A percentile compares a stretch with the other conserved stretches of the same genome.
Conservation (phyloP, 2,888 invertebrate genomes). For the Crioceris asparagi region DNA sequence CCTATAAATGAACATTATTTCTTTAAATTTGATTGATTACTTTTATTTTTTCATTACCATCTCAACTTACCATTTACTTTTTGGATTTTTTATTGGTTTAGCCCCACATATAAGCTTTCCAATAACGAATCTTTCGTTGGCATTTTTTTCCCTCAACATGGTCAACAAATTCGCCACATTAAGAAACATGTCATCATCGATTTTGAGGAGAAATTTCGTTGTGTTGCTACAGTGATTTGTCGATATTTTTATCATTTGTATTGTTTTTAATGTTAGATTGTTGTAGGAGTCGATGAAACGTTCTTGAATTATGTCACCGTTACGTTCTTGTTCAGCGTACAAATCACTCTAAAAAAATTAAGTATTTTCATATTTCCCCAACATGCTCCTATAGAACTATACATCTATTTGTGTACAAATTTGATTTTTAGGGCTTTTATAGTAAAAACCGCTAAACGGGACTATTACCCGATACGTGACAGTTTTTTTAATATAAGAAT, state of each 20-base stretch:
- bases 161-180: slow-evolving; percentile 42
- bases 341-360: slow-evolving; percentile 47
- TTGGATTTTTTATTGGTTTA: slow-evolving; percentile 59
- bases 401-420: too few relatives aligned
- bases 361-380: too few relatives aligned
- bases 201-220: slow-evolving; percentile 60
- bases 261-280: slow-evolving; percentile 75
- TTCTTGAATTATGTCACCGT: slow-evolving; percentile 73
- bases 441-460: too few relatives aligned
- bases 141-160: slow-evolving; percentile 22
- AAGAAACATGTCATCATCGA: slow-evolving; percentile 80
- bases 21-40: slow-evolving; percentile 18
- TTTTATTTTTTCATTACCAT: slow-evolving; percentile 1
- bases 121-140: slow-evolving; percentile 45
- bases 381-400: too few relatives aligned
- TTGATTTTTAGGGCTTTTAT: too few relatives aligned
- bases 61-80: slow-evolving; percentile 60
- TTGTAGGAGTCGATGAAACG: slow-evolving; percentile 75
- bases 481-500: too few relatives aligned
- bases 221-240: slow-evolving; percentile 51
- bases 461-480: too few relatives aligned
- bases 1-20: slow-evolving; percentile 35
- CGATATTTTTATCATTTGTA: slow-evolving; percentile 76
- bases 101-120: slow-evolving; percentile 74
- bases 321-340: slow-evolving; percentile 52